Base-by-base conservation (phyloP, 2,888 invertebrate genomes). In the Pollenia angustigena region DNA sequence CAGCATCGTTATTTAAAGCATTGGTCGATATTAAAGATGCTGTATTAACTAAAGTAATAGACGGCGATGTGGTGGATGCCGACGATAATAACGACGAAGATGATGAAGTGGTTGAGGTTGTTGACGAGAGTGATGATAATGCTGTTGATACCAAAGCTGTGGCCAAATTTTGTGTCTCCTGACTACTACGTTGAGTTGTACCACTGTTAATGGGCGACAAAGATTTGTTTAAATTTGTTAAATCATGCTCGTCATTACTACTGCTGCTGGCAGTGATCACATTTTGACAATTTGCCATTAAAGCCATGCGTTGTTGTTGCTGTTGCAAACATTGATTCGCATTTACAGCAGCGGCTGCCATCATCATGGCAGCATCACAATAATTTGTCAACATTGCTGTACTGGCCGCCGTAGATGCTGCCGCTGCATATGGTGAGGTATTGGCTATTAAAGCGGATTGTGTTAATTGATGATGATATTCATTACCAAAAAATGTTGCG, bases 341-440 rank as follows among this genome's bases (percentile, higher is more conserved):
- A 90, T 93, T 93, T 85, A 92, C 92, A 58, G 92, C 92, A 42
- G 92, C 92, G 52, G 92, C 92, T 74, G 92, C 92, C 93, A 93
- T 93, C 92, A 93, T 93, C 90, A 93, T 93, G 76, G 93, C 92
- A 81, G 93, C 93, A 90, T 93, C 93, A 90, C 93, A 93, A 87
- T 93, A 93, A 90, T 92, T 93, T 87, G 93, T 91, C 89, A 93
- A 90, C 93, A 92, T 93, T 79, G 92, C 90, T 82, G 92, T 91
- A 72, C 82, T 87, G 23, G 85, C 89, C 75, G 91, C 88, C 68
- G 88, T 85, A n/a, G 88, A 64, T 1, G 84, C 84, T 0, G 88
- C 81, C 1, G 88, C 87, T 18, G 86, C 86, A 69, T 87, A 87
- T 4, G 71, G 88, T 66, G 85, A 58, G 23, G 75, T 76, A 66